phyloP scores from a whole-genome alignment of 92 coral and sea anemone genomes.

The Parazoanthus atlanticus region DNA sequence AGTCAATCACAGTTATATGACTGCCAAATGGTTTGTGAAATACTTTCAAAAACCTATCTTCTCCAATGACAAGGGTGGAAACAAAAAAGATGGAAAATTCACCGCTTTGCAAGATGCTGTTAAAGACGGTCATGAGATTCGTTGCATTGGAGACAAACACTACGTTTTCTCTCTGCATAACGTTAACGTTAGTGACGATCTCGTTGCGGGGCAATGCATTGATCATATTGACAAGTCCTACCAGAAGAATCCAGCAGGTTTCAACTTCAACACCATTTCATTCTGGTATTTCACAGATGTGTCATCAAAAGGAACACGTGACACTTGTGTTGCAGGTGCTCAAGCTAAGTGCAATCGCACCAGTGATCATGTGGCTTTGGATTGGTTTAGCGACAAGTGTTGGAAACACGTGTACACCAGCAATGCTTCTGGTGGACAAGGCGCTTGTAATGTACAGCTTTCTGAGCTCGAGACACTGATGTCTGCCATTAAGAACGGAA shows the following conservation, averaged over 20 bases:
- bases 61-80: constrained; percentile 57
- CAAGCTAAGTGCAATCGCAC: constrained; percentile 71
- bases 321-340: constrained; percentile 71
- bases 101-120: constrained; percentile 49
- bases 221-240: constrained; percentile 61
- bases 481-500: not conserved
- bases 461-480: not conserved
- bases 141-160: constrained; percentile 45
- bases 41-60: constrained; percentile 22
- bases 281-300: constrained; percentile 70
- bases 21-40: constrained; percentile 67
- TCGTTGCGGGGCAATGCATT: constrained; percentile 28
- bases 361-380: constrained; percentile 58
- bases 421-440: not conserved
- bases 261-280: constrained; percentile 50
- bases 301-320: constrained; percentile 67
- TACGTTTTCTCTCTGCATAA: constrained; percentile 68
- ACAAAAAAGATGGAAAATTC: constrained; percentile 43
- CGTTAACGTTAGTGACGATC: constrained; percentile 41
- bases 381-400: constrained; percentile 77
- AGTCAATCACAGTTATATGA: not conserved
- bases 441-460: too few species aligned
- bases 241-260: not conserved
- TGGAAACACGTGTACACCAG: constrained; percentile 69
- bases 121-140: constrained; percentile 61